Conservation (phyloP, 1,140 invertebrate species). For the Drosophila tropicalis region DNA sequence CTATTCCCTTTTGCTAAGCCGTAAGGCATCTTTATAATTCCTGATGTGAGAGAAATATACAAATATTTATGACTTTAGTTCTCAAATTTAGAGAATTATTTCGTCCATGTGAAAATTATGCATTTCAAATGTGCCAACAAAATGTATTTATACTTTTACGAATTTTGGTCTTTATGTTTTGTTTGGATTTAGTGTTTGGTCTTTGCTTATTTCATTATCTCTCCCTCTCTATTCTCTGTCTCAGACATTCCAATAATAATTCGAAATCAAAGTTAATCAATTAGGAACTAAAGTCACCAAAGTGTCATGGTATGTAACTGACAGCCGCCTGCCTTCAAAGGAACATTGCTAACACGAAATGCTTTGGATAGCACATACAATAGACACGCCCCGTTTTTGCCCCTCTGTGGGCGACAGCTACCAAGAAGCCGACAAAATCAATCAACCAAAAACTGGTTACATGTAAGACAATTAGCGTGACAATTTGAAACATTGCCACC, state of each 20-base stretch:
- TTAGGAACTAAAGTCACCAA: constrained; percentile 61
- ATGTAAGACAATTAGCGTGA: constrained; percentile 73
- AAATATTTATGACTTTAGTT: constrained; percentile 11
- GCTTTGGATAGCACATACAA: constrained; percentile 36
- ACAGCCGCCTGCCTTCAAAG: constrained; percentile 31
- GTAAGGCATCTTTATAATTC: neutral
- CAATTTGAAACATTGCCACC: constrained; percentile 73
- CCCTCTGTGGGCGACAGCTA: neutral
- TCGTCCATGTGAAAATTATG: constrained; percentile 56
- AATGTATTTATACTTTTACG: constrained; percentile 27
- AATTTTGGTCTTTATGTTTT: neutral
- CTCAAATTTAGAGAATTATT: constrained; percentile 10
- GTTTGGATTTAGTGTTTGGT: neutral
- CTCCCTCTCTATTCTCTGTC: neutral
- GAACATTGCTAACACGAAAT: constrained; percentile 47
- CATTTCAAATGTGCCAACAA: constrained; percentile 35
- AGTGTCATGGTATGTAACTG: constrained; percentile 59
- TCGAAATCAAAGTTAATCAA: constrained; percentile 76
- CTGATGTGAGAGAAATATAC: constrained; percentile 14
- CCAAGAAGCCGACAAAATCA: constrained; percentile 26
- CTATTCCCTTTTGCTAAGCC: neutral
- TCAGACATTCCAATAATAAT: constrained; percentile 22
- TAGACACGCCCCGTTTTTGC: neutral
- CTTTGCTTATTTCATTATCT: constrained; percentile 39
- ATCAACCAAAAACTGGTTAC: constrained; percentile 56